Percentiles rank a stretch among this genome's conserved stretches.
Conservation (phyloP, 2,888 invertebrate species). For the Anagyrus pseudococci region DNA sequence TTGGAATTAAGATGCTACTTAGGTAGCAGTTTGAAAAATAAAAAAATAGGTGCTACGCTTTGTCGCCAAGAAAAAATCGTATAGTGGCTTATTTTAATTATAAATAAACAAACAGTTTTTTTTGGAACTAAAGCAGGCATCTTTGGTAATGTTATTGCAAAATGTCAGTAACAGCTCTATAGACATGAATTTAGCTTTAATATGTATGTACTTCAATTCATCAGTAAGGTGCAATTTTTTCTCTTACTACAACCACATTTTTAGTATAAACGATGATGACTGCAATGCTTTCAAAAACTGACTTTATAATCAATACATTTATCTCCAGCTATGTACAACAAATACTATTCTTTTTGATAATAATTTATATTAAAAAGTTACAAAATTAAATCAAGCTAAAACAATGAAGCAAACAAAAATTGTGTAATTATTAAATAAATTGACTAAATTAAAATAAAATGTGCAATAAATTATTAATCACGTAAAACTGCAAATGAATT, state of each 20-base stretch:
- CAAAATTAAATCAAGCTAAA: too few relatives aligned
- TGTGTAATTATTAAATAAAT: background rate
- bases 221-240: too few relatives aligned
- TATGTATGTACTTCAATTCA: slow-evolving; percentile 6
- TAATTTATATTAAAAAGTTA: background rate
- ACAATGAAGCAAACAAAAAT: background rate
- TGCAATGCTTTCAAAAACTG: slow-evolving; percentile 17
- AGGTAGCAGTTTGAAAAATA: too few relatives aligned
- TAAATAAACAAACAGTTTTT: background rate
- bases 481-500: background rate
- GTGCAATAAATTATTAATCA: background rate
- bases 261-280: slow-evolving; percentile 8
- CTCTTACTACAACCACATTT: slow-evolving; percentile 6
- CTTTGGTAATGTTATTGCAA: slow-evolving; percentile 39
- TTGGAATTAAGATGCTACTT: background rate
- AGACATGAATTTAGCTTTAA: slow-evolving; percentile 17
- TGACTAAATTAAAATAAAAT: background rate
- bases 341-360: background rate
- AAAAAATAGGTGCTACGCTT: too few relatives aligned
- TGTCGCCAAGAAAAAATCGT: too few relatives aligned
- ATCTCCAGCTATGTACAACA: background rate
- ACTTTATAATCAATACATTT: slow-evolving; percentile 7
- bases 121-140: slow-evolving; percentile 40
- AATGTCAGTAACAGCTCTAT: slow-evolving; percentile 16
- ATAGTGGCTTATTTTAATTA: background rate